Percentiles rank a stretch among this genome's conserved stretches.
These are phyloP conservation scores for Bradynema listronoti DNA, from an alignment of 1,140 invertebrate genomes.

Conservation along the genomic window DNA sequence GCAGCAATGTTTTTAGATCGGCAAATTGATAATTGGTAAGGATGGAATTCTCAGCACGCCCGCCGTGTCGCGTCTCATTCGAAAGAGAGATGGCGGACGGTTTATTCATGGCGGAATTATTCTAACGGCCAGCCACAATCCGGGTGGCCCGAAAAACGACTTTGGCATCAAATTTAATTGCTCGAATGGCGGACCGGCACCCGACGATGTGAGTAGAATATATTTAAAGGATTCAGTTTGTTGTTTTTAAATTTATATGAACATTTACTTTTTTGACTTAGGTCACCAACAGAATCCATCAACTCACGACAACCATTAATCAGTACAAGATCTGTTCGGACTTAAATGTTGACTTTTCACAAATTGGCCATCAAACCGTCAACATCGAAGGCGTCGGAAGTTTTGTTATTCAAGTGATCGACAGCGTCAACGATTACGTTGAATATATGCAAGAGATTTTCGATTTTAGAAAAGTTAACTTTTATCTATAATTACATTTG, in stretches of 20 bases:
- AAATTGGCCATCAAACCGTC: conserved; percentile 65
- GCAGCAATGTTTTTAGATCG: conserved; percentile 67
- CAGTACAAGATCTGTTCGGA: conserved; percentile 74
- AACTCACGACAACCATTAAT: conserved; percentile 71
- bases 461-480: conserved; percentile 68
- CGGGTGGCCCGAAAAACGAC: conserved; percentile 89
- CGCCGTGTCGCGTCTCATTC: conserved; percentile 84
- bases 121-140: conserved; percentile 95
- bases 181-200: conserved; percentile 89
- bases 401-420: conserved; percentile 80
- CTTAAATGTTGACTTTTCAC: conserved; percentile 70
- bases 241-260: neutral
- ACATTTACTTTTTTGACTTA: conserved; percentile 8
- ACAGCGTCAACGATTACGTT: conserved; percentile 83
- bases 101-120: conserved; percentile 79
- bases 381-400: conserved; percentile 66
- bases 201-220: conserved; percentile 66
- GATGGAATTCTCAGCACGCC: conserved; percentile 92
- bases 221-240: neutral
- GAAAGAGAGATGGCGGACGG: conserved; percentile 58
- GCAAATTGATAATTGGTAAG: conserved; percentile 78
- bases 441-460: conserved; percentile 92
- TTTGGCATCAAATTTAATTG: conserved; percentile 99
- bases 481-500: too few species aligned
- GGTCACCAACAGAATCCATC: conserved; percentile 77